Evolutionary conservation across 2,888 invertebrate genomes (phyloP), one percentile per base, ranked within the genome.

Genomic region (Candidula unifasciata): DNA sequence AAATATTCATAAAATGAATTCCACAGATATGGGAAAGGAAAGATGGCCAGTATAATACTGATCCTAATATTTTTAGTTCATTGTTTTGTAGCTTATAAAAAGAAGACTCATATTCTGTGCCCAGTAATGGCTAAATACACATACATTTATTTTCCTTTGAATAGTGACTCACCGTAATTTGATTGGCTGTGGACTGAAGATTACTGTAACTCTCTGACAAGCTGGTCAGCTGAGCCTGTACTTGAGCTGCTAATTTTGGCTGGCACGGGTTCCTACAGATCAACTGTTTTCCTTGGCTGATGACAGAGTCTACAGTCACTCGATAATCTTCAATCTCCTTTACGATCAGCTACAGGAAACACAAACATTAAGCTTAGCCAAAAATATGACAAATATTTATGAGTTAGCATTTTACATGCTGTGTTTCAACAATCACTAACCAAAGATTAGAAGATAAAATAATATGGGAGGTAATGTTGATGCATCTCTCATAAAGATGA

Each of bases 201-300:
- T 97, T 97, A 92, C 97, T 96, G 92, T 98, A 98, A 92, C 98
- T 98, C 82, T 98, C 98, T 91, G 97, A 97, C 0, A 98, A 97
- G 92, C 98, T 98, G 91, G 96, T 96, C 80, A 98, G 93, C 93
- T 98, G 98, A 64, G 96, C 96, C 77, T 97, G 96, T 57, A 98
- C 97, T 0, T 96, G 96, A 5, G 96, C 95, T 80, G 96, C 95
- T 80, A 98, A 96, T 0, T 95, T 94, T 0, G 97, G 96, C 16
- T 90, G 89, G 77, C 89, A 88, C 60, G 91, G 87, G 90, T 98
- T 98, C 54, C 96, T 95, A 87, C 96, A 96, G 80, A 98, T 97
- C 92, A 98, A 97, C 0, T 96, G 95, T 82, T 96, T 95, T 3
- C 98, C 98, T 93, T 97, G 97, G 3, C 95, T 95, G 93, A 96